These are phyloP conservation scores for Drosophila colorata DNA, from an alignment of 2,888 invertebrate genomes.

Conservation along the genomic window DNA sequence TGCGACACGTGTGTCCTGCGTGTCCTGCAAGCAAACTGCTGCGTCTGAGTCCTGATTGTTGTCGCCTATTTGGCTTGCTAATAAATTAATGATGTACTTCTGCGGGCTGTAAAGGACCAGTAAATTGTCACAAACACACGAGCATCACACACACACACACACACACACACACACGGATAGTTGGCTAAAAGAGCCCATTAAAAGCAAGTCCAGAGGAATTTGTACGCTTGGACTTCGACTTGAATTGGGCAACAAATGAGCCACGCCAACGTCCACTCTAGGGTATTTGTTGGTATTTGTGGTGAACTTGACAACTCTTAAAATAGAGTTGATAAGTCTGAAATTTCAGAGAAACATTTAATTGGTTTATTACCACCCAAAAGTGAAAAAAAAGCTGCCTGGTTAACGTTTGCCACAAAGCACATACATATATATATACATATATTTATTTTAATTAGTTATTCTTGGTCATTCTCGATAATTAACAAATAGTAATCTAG, in stretches of 20 bases:
- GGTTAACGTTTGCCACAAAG: too few relatives aligned
- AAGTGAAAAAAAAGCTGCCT: too few relatives aligned
- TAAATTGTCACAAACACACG: constrained; percentile 71
- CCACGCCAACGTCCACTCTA: background rate
- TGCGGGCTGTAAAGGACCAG: constrained; percentile 50
- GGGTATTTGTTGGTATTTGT: constrained; percentile 28
- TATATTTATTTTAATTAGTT: too few relatives aligned
- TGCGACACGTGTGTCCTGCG: constrained; percentile 49
- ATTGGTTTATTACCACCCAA: too few relatives aligned
- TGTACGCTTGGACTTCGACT: constrained; percentile 24
- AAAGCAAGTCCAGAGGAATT: constrained; percentile 18
- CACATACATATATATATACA: too few relatives aligned
- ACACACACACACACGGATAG: constrained; percentile 4
- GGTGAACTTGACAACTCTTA: constrained; percentile 1
- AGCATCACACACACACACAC: constrained; percentile 20
- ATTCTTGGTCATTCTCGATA: too few relatives aligned
- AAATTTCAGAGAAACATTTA: too few relatives aligned
- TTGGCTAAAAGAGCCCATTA: constrained; percentile 34
- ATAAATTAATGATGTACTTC: constrained; percentile 79
- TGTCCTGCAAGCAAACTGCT: constrained; percentile 49
- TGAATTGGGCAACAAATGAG: constrained; percentile 28
- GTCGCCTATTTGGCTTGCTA: constrained; percentile 77
- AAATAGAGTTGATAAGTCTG: background rate
- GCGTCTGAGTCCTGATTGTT: constrained; percentile 48
- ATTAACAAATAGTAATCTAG: too few relatives aligned